Evolutionary conservation across 1,140 invertebrate species (phyloP).

Genomic region (Camponotus vicinus): DNA sequence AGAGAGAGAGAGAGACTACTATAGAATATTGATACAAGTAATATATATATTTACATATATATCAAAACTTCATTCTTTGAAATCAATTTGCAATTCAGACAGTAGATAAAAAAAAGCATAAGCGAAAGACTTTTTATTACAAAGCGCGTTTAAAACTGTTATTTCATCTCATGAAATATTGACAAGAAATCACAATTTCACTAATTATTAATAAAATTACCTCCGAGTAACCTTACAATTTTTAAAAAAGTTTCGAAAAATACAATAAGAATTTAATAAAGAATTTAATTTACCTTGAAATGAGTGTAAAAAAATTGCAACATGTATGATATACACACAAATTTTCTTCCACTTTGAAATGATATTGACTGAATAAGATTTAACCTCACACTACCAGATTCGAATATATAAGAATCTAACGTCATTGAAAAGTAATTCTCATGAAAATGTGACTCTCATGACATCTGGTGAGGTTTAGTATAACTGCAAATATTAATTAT

Average conservation of each 20-base stretch:
- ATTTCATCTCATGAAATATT: not conserved
- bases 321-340: not conserved
- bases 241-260: not conserved
- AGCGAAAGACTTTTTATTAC: not conserved
- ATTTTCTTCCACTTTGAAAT: not conserved
- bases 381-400: no score
- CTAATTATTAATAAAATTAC: conserved; percentile 3
- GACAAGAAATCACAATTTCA: not conserved
- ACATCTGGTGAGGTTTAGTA: not conserved
- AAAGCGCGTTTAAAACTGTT: conserved; percentile 11
- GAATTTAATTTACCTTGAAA: conserved; percentile 7
- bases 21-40: no score
- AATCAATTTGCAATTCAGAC: not conserved
- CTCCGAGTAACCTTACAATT: not conserved
- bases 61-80: not conserved
- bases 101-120: not conserved
- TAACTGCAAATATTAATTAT: not conserved
- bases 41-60: no score
- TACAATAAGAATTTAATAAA: conserved; percentile 25
- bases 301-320: not conserved
- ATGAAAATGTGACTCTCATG: not conserved
- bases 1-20: no score
- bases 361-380: not conserved
- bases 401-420: no score
- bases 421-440: not conserved